These are phyloP conservation scores for Ranitomeya variabilis DNA, from an alignment of 2,113 vertebrate genomes.

Conservation along the genomic window DNA sequence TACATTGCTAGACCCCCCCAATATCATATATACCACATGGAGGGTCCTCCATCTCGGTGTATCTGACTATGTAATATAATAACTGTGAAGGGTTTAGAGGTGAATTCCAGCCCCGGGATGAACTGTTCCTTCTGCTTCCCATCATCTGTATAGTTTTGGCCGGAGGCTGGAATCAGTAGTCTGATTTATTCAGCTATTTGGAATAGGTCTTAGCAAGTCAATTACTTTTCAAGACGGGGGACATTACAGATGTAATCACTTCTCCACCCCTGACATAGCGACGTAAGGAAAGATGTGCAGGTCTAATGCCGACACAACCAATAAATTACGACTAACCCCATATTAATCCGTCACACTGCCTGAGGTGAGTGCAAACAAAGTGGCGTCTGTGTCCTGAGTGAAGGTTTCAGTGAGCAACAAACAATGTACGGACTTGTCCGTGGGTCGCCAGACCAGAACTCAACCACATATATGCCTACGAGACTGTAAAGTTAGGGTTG, in stretches of 20 bases:
- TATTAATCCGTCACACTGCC: not conserved
- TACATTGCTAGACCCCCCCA: not conserved
- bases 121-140: constrained; percentile 27
- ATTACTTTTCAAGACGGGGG: constrained; percentile 33
- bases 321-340: not conserved
- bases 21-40: too few species aligned
- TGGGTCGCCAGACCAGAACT: too few species aligned
- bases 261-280: not conserved
- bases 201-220: constrained; percentile 37
- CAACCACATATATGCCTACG: too few species aligned
- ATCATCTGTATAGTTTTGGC: constrained; percentile 16
- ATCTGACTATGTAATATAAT: not conserved
- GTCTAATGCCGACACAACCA: not conserved
- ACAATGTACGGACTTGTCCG: too few species aligned
- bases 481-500: too few species aligned
- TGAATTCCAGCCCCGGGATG: not conserved
- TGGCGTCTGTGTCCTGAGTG: not conserved
- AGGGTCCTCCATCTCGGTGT: not conserved
- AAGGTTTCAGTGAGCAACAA: not conserved
- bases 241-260: constrained; percentile 19
- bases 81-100: not conserved
- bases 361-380: not conserved
- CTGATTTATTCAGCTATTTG: constrained; percentile 45
- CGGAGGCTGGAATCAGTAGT: constrained; percentile 27
- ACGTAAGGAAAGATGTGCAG: not conserved